Base-by-base conservation (phyloP, 23 tunicate species). In the Oikopleura dioica region DNA sequence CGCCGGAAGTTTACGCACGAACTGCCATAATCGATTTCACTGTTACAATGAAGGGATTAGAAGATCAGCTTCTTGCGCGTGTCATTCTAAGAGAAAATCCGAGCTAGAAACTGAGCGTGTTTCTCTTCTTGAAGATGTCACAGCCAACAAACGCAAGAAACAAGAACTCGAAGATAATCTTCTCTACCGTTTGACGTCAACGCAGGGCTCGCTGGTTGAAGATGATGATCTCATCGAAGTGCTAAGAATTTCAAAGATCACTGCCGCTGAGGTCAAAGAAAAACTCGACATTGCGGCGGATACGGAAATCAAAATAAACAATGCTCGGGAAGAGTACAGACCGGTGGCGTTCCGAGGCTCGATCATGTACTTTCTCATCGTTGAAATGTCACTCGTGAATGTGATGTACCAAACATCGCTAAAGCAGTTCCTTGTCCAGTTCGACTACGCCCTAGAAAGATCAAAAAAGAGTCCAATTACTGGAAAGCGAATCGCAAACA, bases 391-490 rank as follows among this genome's bases (percentile, higher is more conserved):
- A 36, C 84, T 94, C 79, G 99, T 94, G 78, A 94, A 94, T 76
- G 99, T 94, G 78, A 94, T 94, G 99, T 94, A 94, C 80, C 99
- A 94, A 88, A 94, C 99, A 29, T 94, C 99, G 12, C 85, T 94
- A 23, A 81, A 92, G 31, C 99, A 94, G 51, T 94, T 94, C 76
- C 82, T 94, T 36, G 86, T 78, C 36, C 75, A 86, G 9, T 94
- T 94, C 76, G 99, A 94, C 67, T 75, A 78, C 36, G 50, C 89
- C 24, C 83, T 94, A 37, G 83, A 83, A 0, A 79, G 82, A 37
- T 94, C 99, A 1, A 82, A 82, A 35, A 94, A 86, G 76, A 86
- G 95, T 29, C 99, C 99, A 1, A 86, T 94, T 44, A 87, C 99
- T 2, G 78, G 68, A 67, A 86, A 86, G 81, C 80, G 99, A 1